phyloP scores from a whole-genome alignment of 2,113 vertebrate genomes.

The Paralichthys olivaceus region DNA sequence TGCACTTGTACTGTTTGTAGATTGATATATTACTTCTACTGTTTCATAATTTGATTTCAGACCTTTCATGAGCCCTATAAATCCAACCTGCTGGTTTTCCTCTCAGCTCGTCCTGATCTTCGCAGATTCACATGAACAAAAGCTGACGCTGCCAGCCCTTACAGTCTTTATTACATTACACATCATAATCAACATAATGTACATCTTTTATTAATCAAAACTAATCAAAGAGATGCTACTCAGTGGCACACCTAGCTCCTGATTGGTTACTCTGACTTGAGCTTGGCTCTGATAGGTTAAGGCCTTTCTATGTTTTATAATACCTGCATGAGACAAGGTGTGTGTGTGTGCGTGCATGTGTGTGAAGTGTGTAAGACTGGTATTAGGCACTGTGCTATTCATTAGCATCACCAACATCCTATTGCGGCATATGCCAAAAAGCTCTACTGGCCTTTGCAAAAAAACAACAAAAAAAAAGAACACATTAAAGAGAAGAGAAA shows the following conservation, averaged over 20 bases:
- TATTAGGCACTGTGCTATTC: constrained; percentile 79
- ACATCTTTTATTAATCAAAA: constrained; percentile 74
- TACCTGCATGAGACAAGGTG: constrained; percentile 13
- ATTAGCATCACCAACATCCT: constrained; percentile 49
- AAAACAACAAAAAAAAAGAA: constrained; percentile 34
- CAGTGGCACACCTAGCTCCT: constrained; percentile 68
- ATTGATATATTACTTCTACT: background rate
- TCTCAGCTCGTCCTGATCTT: background rate
- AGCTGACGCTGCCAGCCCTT: constrained; percentile 8
- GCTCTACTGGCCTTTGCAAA: constrained; percentile 74
- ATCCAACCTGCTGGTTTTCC: background rate
- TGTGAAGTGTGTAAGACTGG: constrained; percentile 54
- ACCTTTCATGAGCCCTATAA: background rate
- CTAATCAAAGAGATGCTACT: constrained; percentile 69
- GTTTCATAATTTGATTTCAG: constrained; percentile 12
- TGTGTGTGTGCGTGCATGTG: constrained; percentile 56
- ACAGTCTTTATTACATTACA: constrained; percentile 63
- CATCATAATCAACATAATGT: constrained; percentile 69
- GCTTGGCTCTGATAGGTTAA: constrained; percentile 74
- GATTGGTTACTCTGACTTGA: constrained; percentile 76
- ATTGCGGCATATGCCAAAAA: constrained; percentile 53
- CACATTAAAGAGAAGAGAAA: constrained; percentile 35
- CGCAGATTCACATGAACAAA: constrained; percentile 20
- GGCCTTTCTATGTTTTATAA: constrained; percentile 57
- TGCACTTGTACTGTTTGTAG: background rate